phyloP scores from a whole-genome alignment of 1,140 invertebrate genomes.

The Orchestia grillus region DNA sequence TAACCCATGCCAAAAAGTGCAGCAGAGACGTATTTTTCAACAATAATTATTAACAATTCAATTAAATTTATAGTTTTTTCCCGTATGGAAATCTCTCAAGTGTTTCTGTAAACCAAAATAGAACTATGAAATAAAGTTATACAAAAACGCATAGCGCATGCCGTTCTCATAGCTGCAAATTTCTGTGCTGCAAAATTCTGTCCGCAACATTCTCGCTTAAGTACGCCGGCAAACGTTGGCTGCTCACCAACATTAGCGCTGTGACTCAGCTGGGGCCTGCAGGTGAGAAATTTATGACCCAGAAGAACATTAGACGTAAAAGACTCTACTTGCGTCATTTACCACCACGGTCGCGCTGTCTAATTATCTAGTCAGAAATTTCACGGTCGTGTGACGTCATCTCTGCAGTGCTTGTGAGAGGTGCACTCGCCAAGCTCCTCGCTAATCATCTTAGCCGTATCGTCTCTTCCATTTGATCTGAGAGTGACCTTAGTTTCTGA shows the following conservation, averaged over 20 bases:
- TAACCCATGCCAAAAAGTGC: neutral
- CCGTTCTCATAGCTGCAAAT: neutral
- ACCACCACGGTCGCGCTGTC: neutral
- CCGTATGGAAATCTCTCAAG: neutral
- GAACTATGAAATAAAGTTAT: neutral
- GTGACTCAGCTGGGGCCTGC: neutral
- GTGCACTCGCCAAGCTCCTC: neutral
- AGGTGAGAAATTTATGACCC: slow-evolving; percentile 32
- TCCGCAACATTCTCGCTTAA: neutral
- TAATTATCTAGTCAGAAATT: neutral
- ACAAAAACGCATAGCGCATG: neutral
- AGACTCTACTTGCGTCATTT: neutral
- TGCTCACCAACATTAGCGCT: neutral
- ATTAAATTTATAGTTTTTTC: neutral
- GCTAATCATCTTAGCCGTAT: neutral
- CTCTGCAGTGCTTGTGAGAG: neutral
- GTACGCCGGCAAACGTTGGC: neutral
- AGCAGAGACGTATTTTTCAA: neutral
- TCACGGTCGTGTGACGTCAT: neutral
- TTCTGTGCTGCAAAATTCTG: neutral
- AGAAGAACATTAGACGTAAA: neutral
- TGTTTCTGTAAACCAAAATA: neutral
- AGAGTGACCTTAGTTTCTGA: neutral
- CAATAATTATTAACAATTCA: neutral
- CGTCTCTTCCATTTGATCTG: no score